Conservation (phyloP, 35 echinoderm and acorn worm genomes). For the Hemicentrotus pulcherrimus region DNA sequence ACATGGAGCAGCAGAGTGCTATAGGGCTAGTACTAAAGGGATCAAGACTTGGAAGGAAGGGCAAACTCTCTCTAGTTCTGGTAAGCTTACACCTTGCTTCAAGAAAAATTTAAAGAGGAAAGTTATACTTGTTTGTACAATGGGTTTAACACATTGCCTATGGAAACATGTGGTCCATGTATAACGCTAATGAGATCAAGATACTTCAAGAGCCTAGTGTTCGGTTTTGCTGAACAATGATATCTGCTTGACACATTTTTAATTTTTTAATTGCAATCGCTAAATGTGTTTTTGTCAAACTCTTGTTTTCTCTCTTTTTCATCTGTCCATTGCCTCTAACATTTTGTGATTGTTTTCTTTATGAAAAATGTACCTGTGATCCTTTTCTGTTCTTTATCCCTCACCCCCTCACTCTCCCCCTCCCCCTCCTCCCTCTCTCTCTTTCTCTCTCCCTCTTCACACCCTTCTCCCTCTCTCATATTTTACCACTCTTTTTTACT, state of each 20-base stretch:
- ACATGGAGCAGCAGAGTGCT: constrained; percentile 18
- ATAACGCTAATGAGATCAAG: too few relatives aligned
- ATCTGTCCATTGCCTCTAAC: background rate
- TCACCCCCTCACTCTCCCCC: background rate
- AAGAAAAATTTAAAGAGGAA: background rate
- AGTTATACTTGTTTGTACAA: background rate
- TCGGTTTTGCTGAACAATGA: background rate
- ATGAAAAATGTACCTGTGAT: background rate
- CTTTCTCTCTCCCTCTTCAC: too few relatives aligned
- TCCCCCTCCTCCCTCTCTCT: background rate
- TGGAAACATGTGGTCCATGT: background rate
- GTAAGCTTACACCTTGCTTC: background rate
- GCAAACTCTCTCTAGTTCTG: constrained; percentile 48
- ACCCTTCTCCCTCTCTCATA: background rate
- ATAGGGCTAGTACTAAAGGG: constrained; percentile 42
- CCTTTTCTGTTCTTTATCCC: background rate
- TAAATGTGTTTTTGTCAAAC: background rate
- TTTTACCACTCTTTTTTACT: background rate
- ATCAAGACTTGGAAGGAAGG: constrained; percentile 29
- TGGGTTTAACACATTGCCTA: background rate
- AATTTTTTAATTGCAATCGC: too few relatives aligned
- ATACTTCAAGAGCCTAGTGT: too few relatives aligned
- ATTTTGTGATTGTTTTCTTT: background rate
- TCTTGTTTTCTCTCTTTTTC: background rate
- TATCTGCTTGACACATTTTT: too few relatives aligned